Evolutionary conservation across 2,797 vertebrate genomes (phyloP).

Genomic region (Sebastes glaucus): DNA sequence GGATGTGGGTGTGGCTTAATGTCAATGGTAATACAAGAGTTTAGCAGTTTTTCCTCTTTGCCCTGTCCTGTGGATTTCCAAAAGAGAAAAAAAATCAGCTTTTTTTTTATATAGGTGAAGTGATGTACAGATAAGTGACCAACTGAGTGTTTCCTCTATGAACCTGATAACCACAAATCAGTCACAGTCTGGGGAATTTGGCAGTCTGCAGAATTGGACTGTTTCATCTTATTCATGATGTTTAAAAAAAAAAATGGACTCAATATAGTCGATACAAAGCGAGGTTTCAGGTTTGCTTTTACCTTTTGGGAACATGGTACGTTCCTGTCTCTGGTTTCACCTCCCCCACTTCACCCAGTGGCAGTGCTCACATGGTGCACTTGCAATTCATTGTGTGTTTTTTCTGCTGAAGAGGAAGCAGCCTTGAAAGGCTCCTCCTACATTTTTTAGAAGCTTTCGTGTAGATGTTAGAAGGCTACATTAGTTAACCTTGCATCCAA

Average conservation of each 20-base stretch:
- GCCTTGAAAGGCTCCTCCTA: slow-evolving; percentile 52
- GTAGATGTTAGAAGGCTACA: slow-evolving; percentile 1
- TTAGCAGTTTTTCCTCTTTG: slow-evolving; percentile 22
- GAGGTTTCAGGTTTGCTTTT: slow-evolving; percentile 14
- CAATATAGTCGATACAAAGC: neutral
- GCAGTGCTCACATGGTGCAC: slow-evolving; percentile 63
- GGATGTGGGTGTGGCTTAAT: slow-evolving; percentile 76
- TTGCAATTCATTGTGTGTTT: slow-evolving; percentile 52
- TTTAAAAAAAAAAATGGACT: neutral
- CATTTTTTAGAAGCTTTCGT: slow-evolving; percentile 32
- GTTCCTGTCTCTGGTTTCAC: slow-evolving; percentile 49
- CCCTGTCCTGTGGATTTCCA: neutral
- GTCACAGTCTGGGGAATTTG: neutral
- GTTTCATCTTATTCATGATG: neutral
- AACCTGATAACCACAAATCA: neutral
- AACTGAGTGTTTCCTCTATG: neutral
- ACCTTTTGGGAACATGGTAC: slow-evolving; percentile 36
- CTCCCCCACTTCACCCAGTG: slow-evolving; percentile 61
- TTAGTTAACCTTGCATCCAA: neutral
- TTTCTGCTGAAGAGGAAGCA: slow-evolving; percentile 44
- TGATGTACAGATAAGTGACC: neutral
- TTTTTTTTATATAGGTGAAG: neutral
- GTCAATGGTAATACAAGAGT: slow-evolving; percentile 29
- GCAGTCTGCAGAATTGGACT: neutral
- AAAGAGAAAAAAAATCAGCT: neutral